Evolutionary conservation across 2,797 vertebrate species (phyloP).

Genomic region (Labeo calbasu): DNA sequence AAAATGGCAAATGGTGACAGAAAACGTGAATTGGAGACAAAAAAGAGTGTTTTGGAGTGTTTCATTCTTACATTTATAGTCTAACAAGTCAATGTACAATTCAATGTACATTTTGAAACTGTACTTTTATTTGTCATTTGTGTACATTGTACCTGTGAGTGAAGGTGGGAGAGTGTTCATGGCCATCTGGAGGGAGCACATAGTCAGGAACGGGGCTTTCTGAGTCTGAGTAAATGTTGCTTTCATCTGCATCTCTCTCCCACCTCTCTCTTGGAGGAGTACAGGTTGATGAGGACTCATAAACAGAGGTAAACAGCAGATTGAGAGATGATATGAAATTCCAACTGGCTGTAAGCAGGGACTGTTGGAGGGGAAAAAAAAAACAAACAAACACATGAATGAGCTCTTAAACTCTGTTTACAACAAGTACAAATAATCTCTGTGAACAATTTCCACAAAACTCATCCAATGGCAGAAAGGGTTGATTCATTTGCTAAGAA

Average conservation of each 20-base stretch:
- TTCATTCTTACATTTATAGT: too few relatives aligned
- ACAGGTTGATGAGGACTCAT: constrained; percentile 65
- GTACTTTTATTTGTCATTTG: neutral
- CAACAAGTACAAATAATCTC: neutral
- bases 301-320: constrained; percentile 66
- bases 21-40: too few relatives aligned
- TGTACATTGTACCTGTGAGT: constrained; percentile 69
- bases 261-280: constrained; percentile 80
- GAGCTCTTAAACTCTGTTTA: neutral
- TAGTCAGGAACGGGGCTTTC: constrained; percentile 74
- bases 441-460: neutral
- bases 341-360: constrained; percentile 65
- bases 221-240: constrained; percentile 71
- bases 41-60: too few relatives aligned
- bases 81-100: too few relatives aligned
- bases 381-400: neutral
- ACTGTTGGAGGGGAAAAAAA: constrained; percentile 60
- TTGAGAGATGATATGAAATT: constrained; percentile 69
- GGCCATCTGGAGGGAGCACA: constrained; percentile 64
- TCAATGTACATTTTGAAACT: neutral
- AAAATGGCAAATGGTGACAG: too few relatives aligned
- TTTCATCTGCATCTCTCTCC: constrained; percentile 69
- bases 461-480: neutral
- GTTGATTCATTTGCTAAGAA: neutral
- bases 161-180: constrained; percentile 70